Evolutionary conservation across 2,797 vertebrate genomes (phyloP).

Genomic region (Podargus strigoides): DNA sequence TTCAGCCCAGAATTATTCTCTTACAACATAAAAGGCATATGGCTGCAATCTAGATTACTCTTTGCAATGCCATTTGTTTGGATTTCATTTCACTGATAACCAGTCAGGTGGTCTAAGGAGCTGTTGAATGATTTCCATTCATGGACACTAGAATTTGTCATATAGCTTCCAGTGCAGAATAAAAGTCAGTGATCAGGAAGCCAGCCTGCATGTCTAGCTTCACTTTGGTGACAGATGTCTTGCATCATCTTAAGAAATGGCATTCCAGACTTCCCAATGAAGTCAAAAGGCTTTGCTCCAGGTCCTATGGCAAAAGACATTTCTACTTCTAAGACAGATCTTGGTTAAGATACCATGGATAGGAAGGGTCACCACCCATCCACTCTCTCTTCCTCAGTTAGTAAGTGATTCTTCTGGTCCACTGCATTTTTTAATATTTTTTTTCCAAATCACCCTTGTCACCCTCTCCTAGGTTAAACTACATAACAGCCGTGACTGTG

Average conservation of each 20-base stretch:
- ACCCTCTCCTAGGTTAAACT: not conserved
- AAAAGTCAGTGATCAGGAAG: not conserved
- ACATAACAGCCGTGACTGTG: not conserved
- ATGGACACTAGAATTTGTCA: not conserved
- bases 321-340: not conserved
- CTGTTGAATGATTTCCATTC: not conserved
- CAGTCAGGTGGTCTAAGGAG: not conserved
- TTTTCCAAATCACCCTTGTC: not conserved
- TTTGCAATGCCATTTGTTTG: not conserved
- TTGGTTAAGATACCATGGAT: not conserved
- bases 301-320: accelerated
- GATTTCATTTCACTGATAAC: not conserved
- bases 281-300: not conserved
- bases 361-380: not conserved
- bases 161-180: not conserved
- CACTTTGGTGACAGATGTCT: not conserved
- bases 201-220: not conserved
- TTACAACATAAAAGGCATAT: not conserved
- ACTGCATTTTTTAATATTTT: not conserved
- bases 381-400: not conserved
- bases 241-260: not conserved
- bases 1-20: not conserved
- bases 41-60: not conserved
- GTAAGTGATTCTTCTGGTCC: not conserved
- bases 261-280: not conserved